These are phyloP conservation scores for Nannoperca obscura DNA, from an alignment of 2,797 vertebrate genomes.

Conservation along the genomic window DNA sequence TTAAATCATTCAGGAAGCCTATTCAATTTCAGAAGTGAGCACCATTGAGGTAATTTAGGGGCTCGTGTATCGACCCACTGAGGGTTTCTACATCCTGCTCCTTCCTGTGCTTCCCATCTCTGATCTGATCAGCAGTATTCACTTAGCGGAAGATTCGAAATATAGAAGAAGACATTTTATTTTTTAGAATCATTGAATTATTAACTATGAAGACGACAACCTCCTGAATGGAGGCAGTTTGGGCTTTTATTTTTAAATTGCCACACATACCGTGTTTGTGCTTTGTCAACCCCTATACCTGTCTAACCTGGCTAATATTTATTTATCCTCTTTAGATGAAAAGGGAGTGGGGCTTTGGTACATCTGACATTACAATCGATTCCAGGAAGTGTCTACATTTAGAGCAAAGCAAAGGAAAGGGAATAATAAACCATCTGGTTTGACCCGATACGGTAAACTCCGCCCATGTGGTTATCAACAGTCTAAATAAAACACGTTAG, in stretches of 20 bases:
- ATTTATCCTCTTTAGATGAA: constrained; percentile 2
- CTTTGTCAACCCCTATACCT: neutral
- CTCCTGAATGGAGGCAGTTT: neutral
- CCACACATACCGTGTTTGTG: neutral
- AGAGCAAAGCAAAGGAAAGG: neutral
- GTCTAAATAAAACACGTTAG: neutral
- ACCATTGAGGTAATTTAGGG: constrained; percentile 68
- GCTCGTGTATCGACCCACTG: constrained; percentile 54
- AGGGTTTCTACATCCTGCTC: constrained; percentile 58
- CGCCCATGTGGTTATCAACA: neutral
- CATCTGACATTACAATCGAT: neutral
- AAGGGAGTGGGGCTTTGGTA: neutral
- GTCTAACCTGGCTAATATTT: neutral
- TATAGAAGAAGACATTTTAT: constrained; percentile 12
- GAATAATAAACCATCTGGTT: neutral
- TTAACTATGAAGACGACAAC: neutral
- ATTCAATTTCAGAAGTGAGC: constrained; percentile 76
- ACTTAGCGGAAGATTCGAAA: constrained; percentile 18
- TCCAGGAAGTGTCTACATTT: neutral
- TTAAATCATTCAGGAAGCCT: constrained; percentile 72
- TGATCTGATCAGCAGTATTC: constrained; percentile 26
- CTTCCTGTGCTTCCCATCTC: constrained; percentile 37
- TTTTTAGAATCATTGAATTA: constrained; percentile 5
- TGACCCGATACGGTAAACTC: neutral
- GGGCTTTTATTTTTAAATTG: neutral